These are phyloP conservation scores for Macheiramphus alcinus DNA, from an alignment of 2,113 vertebrate genomes.

Conservation along the genomic window DNA sequence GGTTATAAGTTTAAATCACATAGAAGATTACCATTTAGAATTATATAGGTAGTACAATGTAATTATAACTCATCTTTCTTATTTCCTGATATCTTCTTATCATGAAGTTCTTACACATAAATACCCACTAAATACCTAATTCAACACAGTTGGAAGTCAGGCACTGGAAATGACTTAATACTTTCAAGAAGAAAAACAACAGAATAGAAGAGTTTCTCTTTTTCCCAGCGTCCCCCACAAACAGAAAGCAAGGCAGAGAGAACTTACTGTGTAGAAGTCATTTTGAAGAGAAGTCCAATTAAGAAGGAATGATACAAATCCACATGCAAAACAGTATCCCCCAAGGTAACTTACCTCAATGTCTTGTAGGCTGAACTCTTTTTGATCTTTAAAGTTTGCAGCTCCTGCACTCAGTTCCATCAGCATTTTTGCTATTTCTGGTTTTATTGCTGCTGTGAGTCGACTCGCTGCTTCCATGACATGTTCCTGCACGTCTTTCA, in stretches of 20 bases:
- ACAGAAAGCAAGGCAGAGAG: not conserved
- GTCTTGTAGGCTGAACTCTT: constrained; percentile 97
- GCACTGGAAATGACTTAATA: not conserved
- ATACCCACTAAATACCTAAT: not conserved
- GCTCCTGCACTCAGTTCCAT: constrained; percentile 97
- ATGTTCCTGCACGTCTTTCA: constrained; percentile 99
- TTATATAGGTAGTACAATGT: not conserved
- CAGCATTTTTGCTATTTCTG: constrained; percentile 99
- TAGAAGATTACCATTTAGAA: not conserved
- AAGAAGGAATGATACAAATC: not conserved
- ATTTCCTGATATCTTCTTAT: not conserved
- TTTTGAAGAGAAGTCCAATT: not conserved
- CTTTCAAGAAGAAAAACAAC: not conserved
- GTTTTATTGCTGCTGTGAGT: constrained; percentile 98
- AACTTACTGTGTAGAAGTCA: not conserved
- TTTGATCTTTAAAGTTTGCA: constrained; percentile 96
- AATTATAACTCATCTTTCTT: not conserved
- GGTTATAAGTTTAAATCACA: not conserved
- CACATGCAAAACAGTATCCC: not conserved
- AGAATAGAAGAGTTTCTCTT: not conserved
- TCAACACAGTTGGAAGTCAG: not conserved
- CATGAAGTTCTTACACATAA: not conserved
- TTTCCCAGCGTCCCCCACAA: not conserved
- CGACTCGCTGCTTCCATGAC: constrained; percentile 97
- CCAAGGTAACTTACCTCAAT: constrained; percentile 83